A percentile compares a stretch with the other conserved stretches of the same genome.
Conservation (phyloP, 2,797 vertebrate genomes). For the Tenualosa thibaudeaui region DNA sequence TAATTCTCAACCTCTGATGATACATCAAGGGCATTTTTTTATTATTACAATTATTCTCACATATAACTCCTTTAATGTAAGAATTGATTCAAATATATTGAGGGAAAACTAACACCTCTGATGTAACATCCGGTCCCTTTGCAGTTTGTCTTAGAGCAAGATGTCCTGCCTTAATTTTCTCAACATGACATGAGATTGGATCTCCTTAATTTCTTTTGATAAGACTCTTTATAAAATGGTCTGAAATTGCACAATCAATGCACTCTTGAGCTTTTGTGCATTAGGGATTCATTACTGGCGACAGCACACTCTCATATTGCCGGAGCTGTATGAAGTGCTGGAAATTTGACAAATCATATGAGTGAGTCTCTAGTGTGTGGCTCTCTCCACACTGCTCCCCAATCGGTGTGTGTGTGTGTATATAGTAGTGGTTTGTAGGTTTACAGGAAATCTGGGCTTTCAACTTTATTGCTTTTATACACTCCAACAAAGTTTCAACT, state of each 20-base stretch:
- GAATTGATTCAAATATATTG: too few relatives aligned
- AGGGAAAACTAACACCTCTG: background rate
- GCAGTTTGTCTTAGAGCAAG: background rate
- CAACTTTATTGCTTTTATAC: slow-evolving; percentile 13
- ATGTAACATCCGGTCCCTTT: background rate
- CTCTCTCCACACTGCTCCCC: background rate
- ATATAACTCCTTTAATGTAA: too few relatives aligned
- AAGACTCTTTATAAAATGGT: background rate
- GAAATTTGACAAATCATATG: background rate
- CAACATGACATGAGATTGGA: background rate
- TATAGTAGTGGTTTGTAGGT: background rate
- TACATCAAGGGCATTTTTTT: too few relatives aligned
- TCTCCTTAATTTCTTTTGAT: slow-evolving; percentile 6
- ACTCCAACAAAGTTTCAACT: background rate
- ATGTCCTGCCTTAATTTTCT: background rate
- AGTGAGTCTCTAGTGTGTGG: background rate
- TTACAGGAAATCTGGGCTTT: slow-evolving; percentile 14
- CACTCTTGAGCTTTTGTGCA: background rate
- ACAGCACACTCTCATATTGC: background rate
- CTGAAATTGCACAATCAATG: background rate
- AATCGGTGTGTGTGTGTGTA: background rate
- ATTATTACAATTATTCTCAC: too few relatives aligned
- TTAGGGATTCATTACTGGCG: background rate
- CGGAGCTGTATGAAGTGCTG: background rate
- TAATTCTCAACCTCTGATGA: too few relatives aligned